Base-by-base conservation (phyloP, 23 tunicate genomes). In the Trididemnum nubilum region DNA sequence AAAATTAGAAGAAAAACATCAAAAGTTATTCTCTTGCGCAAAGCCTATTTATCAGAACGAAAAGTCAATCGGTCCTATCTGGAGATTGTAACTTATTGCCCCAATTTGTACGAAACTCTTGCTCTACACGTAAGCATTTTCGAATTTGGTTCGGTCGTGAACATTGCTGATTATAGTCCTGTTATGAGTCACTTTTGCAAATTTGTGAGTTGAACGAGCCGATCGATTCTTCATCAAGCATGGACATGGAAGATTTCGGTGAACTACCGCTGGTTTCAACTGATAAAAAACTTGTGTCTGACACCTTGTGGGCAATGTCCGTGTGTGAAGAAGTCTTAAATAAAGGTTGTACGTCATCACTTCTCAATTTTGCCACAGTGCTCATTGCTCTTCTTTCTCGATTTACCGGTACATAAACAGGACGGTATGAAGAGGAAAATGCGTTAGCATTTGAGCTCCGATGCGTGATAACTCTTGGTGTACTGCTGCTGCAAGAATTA, bases 281-380 rank as follows among this genome's bases (percentile, higher is more conserved):
- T 3, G 38, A 4, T 67, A 67, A 67, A 67, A 67, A 67, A 33
- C 74, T 67, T n/a, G 22, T 24, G 37, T 12, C 38, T 12, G 37
- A 31, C 37, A 67, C 38, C 38, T 33, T 33, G 7, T 67, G 38
- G 74, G 38, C 21, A 24, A 73, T 38, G 79, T 73, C 59, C 12
- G 37, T 40, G 5, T 73, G 61, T 18, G 79, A 73, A 9, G 79
- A 39, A 26, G 79, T 39, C 38, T 73, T 73, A 24, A 73, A 73
- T 9, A 73, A 28, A 2, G 15, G 59, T 22, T 33, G 29, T 40
- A 36, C 38, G 33, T 37, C 28, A 2, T n/a, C 12, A 39, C 12
- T 27, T n/a, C n/a, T n/a, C 2, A 9, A 2, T 15, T 27, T 22
- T 9, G 59, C 59, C 37, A 37, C 37, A 2, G 32, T 73, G 24